phyloP scores from a whole-genome alignment of 2,797 vertebrate genomes.

The Pseudocheirus occidentalis region DNA sequence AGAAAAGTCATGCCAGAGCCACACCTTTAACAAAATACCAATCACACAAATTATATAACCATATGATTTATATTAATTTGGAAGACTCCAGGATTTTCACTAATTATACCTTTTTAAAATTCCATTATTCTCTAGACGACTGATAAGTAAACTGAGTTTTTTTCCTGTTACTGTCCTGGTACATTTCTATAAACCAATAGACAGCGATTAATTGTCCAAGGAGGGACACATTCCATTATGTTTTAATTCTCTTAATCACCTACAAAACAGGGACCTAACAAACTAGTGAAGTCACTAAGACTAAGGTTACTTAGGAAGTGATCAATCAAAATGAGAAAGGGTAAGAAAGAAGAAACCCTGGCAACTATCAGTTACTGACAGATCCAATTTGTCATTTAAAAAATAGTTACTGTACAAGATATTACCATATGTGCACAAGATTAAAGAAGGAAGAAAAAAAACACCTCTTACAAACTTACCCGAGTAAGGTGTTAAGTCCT shows the following conservation, averaged over 20 bases:
- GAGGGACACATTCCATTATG: not conserved
- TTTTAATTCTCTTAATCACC: not conserved
- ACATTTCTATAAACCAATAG: not conserved
- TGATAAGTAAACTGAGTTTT: not conserved
- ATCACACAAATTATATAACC: not conserved
- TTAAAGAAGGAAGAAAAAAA: not conserved
- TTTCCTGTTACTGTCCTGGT: not conserved
- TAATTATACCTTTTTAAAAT: not conserved
- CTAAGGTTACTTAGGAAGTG: not conserved
- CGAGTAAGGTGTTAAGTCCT: conserved; percentile 95
- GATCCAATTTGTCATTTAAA: not conserved
- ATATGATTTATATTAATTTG: not conserved
- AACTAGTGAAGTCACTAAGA: not conserved
- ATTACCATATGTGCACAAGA: not conserved
- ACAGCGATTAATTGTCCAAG: not conserved
- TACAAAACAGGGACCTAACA: not conserved
- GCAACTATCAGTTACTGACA: not conserved
- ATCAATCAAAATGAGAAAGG: not conserved
- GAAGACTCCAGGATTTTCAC: not conserved
- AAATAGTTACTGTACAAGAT: not conserved
- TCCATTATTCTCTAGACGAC: not conserved
- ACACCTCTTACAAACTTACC: conserved; percentile 84
- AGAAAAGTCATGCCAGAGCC: not conserved
- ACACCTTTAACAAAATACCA: not conserved
- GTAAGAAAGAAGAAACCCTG: not conserved